Evolutionary conservation across 1,140 invertebrate species (phyloP), one percentile per base, ranked within the genome.

Genomic region (Agraylea sexmaculata): DNA sequence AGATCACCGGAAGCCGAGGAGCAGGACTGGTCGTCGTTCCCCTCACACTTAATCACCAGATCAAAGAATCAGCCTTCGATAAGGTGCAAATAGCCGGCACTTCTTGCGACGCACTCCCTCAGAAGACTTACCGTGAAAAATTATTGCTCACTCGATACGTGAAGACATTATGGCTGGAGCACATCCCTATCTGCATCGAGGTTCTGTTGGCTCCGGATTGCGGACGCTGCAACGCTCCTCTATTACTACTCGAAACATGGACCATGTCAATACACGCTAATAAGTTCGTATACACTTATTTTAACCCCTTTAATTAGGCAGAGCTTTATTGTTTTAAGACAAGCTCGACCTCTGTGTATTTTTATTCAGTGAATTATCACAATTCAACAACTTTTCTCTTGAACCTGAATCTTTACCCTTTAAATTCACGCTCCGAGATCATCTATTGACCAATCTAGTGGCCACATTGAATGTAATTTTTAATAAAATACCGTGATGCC

Each of bases 141-240:
- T 55, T 53, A 4, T 53, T 56, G 45, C 53, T 65, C 29, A 53
- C 50, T 34, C 51, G 53, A 29, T 60, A 62, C 41, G 59, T 61
- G 13, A 51, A 60, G 18, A 58, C 62, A 12, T 48, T 66, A 18
- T 66, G 64, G 64, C 56, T 54, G 16, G 61, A 66, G 20, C 60
- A 64, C 37, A 59, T 61, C 27, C 64, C 64, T 3, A 51, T 65
- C 27, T 65, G 64, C 47, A 65, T 66, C 47, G 62, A 65, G 52
- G 61, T 64, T 23, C 53, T 64, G 20, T 51, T 67, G 28, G 60
- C 60, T 2, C 62, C 63, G 2, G 54, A 59, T 20, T 67, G 64
- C 46, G 40, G 44, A 32, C 53, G 57, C 11, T 66, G 64, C 46
- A 54, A 40, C 53, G 52, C 23, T 34, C 54, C 27, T 52, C 53